These are phyloP conservation scores for Notoglanidium macrostoma DNA, from an alignment of 2,797 vertebrate genomes.

Conservation along the genomic window DNA sequence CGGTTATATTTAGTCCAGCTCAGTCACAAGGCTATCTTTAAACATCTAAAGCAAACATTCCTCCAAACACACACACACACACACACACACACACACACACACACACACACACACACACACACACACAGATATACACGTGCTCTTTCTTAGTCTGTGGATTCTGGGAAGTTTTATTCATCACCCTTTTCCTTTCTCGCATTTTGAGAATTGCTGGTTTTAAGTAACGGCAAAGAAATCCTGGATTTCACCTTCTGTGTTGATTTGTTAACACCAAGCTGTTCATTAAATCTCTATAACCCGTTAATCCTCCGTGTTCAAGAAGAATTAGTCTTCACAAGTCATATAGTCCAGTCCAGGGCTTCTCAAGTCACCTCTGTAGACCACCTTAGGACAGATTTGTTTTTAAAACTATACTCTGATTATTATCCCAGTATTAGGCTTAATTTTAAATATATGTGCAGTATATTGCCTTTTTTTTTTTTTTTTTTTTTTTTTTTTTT, in stretches of 20 bases:
- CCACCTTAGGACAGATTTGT: too few relatives aligned
- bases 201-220: not conserved
- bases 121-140: conserved; percentile 20
- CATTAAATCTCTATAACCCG: not conserved
- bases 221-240: not conserved
- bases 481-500: too few relatives aligned
- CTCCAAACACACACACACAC: not conserved
- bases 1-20: conserved; percentile 8
- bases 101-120: conserved; percentile 1
- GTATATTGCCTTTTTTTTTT: too few relatives aligned
- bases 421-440: too few relatives aligned
- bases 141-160: not conserved
- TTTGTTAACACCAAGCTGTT: not conserved
- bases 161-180: not conserved
- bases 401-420: too few relatives aligned
- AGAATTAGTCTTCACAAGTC: not conserved
- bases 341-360: too few relatives aligned
- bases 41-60: conserved; percentile 10
- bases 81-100: not conserved
- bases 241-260: not conserved
- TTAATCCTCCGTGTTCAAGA: not conserved
- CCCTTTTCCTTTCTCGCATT: not conserved
- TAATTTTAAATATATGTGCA: too few relatives aligned
- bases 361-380: too few relatives aligned
- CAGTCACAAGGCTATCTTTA: conserved; percentile 23